Conservation (phyloP, 2,797 vertebrate species). For the Chrosomus eos region DNA sequence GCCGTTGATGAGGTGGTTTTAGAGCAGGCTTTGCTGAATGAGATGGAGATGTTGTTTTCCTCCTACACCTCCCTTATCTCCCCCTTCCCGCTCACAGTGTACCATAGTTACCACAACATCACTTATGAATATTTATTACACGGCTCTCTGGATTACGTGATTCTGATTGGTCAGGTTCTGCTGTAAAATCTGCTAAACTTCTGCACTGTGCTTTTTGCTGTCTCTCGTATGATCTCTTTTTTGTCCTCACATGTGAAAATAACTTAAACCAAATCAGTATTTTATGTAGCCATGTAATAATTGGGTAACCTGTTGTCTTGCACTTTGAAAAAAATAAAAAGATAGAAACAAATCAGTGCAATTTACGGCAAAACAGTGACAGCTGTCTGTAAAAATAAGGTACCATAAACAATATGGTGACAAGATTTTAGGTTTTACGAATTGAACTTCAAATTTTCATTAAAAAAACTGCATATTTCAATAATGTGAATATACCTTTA, state of each 20-base stretch:
- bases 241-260: neutral
- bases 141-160: neutral
- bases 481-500: neutral
- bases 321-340: neutral
- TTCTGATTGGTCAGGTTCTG: conserved; percentile 5
- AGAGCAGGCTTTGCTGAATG: conserved; percentile 21
- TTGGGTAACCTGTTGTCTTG: too few relatives aligned
- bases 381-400: neutral
- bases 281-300: neutral
- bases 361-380: too few relatives aligned
- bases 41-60: conserved; percentile 32
- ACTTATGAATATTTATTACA: conserved; percentile 43
- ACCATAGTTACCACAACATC: conserved; percentile 17
- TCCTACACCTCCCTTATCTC: conserved; percentile 31
- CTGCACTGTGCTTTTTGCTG: neutral
- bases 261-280: neutral
- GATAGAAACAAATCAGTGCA: neutral
- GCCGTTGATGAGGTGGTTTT: conserved; percentile 27
- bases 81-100: conserved; percentile 18
- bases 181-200: neutral
- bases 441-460: neutral
- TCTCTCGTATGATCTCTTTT: neutral
- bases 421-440: neutral
- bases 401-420: neutral
- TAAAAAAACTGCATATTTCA: neutral